These are phyloP conservation scores for Trematomus bernacchii DNA, from an alignment of 2,797 vertebrate species.

Conservation along the genomic window DNA sequence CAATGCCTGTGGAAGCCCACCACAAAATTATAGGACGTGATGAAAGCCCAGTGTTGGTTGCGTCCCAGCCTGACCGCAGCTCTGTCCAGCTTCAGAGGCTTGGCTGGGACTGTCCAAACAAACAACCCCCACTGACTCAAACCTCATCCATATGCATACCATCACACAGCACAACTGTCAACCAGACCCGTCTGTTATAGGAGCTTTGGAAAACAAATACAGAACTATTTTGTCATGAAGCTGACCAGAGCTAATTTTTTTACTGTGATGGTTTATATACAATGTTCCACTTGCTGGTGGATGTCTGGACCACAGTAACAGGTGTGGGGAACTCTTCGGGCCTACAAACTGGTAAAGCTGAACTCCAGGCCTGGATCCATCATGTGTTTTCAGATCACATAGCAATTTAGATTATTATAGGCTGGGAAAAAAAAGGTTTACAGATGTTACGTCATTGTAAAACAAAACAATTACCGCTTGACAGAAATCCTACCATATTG, in stretches of 20 bases:
- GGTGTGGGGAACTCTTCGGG: constrained; percentile 31
- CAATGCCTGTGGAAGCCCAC: constrained; percentile 49
- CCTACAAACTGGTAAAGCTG: constrained; percentile 2
- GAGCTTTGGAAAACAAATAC: constrained; percentile 32
- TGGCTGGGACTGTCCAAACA: constrained; percentile 64
- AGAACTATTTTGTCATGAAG: constrained; percentile 33
- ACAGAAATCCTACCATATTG: background rate
- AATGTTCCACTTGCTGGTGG: constrained; percentile 3
- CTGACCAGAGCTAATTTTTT: constrained; percentile 23
- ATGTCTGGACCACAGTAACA: constrained; percentile 41
- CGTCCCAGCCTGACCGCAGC: constrained; percentile 39
- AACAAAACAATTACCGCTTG: background rate
- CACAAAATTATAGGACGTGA: constrained; percentile 51
- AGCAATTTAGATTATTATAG: background rate
- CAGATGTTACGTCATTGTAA: background rate
- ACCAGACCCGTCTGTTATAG: constrained; percentile 9
- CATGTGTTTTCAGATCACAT: background rate
- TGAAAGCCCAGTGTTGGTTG: constrained; percentile 56
- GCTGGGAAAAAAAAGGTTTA: background rate
- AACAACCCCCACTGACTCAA: constrained; percentile 48
- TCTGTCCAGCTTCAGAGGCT: constrained; percentile 50
- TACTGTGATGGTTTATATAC: constrained; percentile 27
- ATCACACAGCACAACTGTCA: constrained; percentile 42
- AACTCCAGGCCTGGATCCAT: background rate
- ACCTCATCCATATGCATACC: constrained; percentile 51